These are phyloP conservation scores for Steinernema scapterisci DNA, from an alignment of 2,888 invertebrate genomes.

Conservation along the genomic window DNA sequence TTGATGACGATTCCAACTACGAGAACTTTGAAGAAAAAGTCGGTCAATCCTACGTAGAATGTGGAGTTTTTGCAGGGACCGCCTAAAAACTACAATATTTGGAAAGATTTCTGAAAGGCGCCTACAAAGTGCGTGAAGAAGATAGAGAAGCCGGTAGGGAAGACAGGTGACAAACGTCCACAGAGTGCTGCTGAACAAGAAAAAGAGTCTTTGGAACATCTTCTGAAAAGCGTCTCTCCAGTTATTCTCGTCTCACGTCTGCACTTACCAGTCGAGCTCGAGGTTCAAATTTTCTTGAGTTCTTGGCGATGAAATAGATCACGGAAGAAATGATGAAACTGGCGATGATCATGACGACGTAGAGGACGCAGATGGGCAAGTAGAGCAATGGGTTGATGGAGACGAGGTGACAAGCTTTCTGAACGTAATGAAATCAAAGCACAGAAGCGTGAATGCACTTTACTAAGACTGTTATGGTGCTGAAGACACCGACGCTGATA, in stretches of 20 bases:
- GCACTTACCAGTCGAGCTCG: slow-evolving; percentile 54
- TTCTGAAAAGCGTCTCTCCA: slow-evolving; percentile 48
- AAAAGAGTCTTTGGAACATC: slow-evolving; percentile 64
- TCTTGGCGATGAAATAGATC: slow-evolving; percentile 64
- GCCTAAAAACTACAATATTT: slow-evolving; percentile 9
- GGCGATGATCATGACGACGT: slow-evolving; percentile 60
- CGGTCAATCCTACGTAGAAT: slow-evolving; percentile 33
- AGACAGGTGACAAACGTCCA: slow-evolving; percentile 67
- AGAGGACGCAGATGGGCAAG: slow-evolving; percentile 51
- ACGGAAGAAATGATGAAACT: slow-evolving; percentile 62
- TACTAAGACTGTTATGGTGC: slow-evolving; percentile 52
- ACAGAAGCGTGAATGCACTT: slow-evolving; percentile 28
- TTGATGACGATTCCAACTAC: slow-evolving; percentile 65
- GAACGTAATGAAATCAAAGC: not conserved
- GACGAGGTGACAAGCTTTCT: slow-evolving; percentile 48
- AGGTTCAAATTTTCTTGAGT: slow-evolving; percentile 55
- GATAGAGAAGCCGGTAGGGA: slow-evolving; percentile 62
- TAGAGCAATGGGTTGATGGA: slow-evolving; percentile 44
- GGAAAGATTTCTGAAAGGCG: not conserved
- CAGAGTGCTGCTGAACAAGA: slow-evolving; percentile 64
- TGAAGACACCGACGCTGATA: slow-evolving; percentile 49
- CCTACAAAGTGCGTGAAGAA: slow-evolving; percentile 47
- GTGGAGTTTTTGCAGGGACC: not conserved
- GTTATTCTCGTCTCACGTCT: not conserved
- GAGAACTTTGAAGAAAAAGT: slow-evolving; percentile 56